phyloP scores from a whole-genome alignment of 2,113 vertebrate genomes.

The Xerus inauris region DNA sequence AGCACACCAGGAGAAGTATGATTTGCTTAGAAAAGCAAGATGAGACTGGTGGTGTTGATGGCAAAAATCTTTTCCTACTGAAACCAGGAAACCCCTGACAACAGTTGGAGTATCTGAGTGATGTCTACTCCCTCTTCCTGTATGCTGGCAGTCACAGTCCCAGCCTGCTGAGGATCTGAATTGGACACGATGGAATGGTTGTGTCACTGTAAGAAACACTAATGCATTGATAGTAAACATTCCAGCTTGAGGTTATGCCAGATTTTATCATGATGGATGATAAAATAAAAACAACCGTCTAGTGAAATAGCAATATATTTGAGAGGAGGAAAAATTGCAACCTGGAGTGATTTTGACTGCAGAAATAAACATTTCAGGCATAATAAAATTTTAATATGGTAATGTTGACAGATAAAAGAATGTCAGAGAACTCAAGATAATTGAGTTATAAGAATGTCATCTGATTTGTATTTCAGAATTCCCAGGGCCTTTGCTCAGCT shows the following conservation, averaged over 20 bases:
- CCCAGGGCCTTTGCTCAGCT: conserved; percentile 11
- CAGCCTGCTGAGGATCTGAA: neutral
- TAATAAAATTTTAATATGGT: conserved; percentile 74
- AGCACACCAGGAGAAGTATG: neutral
- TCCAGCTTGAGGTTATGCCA: conserved; percentile 10
- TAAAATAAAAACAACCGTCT: conserved; percentile 47
- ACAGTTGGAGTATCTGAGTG: neutral
- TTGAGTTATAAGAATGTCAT: conserved; percentile 57
- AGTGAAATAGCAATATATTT: conserved; percentile 51
- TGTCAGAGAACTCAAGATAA: conserved; percentile 57
- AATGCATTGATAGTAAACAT: neutral
- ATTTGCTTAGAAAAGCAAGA: neutral
- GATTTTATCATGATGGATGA: conserved; percentile 43
- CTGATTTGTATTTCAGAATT: conserved; percentile 53
- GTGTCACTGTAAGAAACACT: neutral
- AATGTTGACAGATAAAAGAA: conserved; percentile 74
- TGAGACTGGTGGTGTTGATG: neutral
- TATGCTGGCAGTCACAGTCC: neutral
- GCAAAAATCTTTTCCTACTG: neutral
- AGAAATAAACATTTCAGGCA: conserved; percentile 60
- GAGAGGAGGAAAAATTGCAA: conserved; percentile 32
- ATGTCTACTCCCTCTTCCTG: neutral
- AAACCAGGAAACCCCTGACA: neutral
- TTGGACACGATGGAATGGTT: neutral
- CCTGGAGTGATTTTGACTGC: conserved; percentile 12